Evolutionary conservation across 2,797 vertebrate species (phyloP), one percentile per base, ranked within the genome.

Genomic region (Silurus lanzhouensis): DNA sequence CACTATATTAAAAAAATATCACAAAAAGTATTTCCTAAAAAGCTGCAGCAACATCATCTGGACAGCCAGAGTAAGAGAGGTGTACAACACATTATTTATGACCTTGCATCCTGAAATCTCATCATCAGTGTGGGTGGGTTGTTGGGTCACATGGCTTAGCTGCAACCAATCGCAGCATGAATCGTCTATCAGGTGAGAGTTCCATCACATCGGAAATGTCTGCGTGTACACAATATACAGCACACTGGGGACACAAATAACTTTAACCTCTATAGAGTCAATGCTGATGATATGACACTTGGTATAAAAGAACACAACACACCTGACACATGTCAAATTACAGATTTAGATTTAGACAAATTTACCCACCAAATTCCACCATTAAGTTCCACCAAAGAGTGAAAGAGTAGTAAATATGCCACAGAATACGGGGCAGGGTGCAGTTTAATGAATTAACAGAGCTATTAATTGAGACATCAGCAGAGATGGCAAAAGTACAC

Each of bases 101-200:
- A 83, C 86, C 75, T 77, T 83, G 82, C 46, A 79, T 80, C 13
- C 17, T 72, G 85, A 83, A 83, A 70, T 79, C 81, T 19, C 64
- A 61, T 86, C 82, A 27, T 46, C 27, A 83, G 14, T 82, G 20
- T 57, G 81, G 75, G 66, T 88, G 89, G 87, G 79, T 60, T 60
- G 46, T 58, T 5, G 8, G 7, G 22, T 75, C 89, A 86, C 57
- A 77, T 90, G 88, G 74, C 31, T 52, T 67, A 81, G 55, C 20
- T 14, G 61, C 48, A 52, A 76, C 89, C 86, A 90, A 90, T 90
- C 80, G 22, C 58, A 70, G 60, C 46, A 22, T 0, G 81, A 86
- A 83, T 87, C 64, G 74, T 86, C 66, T 79, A 87, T 90, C 86
- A 86, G 88, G 86, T 87, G 87, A 89, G 87, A 81, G 82, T 46